Conservation (phyloP, 2,888 invertebrate species). For the Andrena bucephala region DNA sequence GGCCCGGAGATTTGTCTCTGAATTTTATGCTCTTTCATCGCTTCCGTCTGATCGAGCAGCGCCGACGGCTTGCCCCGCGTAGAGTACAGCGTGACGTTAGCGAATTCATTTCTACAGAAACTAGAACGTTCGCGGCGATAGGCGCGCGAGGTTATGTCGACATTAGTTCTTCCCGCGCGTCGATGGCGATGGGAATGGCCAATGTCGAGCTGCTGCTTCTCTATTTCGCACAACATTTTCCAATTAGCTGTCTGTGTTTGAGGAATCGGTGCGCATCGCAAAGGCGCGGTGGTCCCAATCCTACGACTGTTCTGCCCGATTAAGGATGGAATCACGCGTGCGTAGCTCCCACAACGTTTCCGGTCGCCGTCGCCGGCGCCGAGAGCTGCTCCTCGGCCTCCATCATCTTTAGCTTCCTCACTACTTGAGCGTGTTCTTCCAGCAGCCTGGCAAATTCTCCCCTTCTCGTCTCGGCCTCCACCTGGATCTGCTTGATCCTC, state of each 20-base stretch:
- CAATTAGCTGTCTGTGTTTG: neutral
- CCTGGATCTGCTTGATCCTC: constrained; percentile 81
- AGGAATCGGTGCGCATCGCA: constrained; percentile 36
- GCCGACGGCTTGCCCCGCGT: neutral
- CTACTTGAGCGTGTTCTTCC: constrained; percentile 85
- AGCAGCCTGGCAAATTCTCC: constrained; percentile 84
- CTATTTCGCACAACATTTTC: neutral
- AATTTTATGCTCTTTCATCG: neutral
- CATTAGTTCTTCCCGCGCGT: neutral
- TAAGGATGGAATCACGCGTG: constrained; percentile 76
- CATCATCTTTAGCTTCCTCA: constrained; percentile 84
- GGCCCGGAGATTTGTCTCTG: neutral
- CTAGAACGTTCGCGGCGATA: neutral
- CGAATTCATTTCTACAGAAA: neutral
- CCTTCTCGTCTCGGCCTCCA: constrained; percentile 84
- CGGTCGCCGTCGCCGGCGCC: constrained; percentile 63
- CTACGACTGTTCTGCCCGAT: constrained; percentile 34
- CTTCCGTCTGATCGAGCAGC: too few relatives aligned
- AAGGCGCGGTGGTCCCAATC: constrained; percentile 64
- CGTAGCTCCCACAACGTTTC: constrained; percentile 74
- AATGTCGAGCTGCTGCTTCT: constrained; percentile 3
- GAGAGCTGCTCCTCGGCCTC: constrained; percentile 80
- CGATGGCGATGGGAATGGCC: neutral
- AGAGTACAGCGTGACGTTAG: neutral
- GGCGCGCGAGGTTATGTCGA: neutral